These are phyloP conservation scores for Aphodius sticticus DNA, from an alignment of 2,888 invertebrate genomes.

Conservation along the genomic window DNA sequence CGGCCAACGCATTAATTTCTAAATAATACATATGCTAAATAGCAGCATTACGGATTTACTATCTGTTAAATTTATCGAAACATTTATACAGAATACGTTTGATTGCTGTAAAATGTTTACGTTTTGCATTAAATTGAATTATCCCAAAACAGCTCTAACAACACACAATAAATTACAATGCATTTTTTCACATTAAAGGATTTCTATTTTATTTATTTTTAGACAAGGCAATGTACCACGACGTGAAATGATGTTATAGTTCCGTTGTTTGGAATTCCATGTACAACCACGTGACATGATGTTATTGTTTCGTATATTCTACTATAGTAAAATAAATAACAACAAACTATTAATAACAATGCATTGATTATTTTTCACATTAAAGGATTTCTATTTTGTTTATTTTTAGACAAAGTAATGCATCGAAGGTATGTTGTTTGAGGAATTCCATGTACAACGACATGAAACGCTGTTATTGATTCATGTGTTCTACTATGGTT, in stretches of 20 bases:
- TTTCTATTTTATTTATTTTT: background rate
- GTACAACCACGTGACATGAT: background rate
- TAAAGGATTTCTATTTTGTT: too few species aligned
- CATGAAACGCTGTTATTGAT: too few species aligned
- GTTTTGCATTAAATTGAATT: conserved; percentile 21
- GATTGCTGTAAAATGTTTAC: conserved; percentile 21
- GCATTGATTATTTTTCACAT: too few species aligned
- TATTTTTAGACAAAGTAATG: too few species aligned
- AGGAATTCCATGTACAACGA: too few species aligned
- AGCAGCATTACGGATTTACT: conserved; percentile 27
- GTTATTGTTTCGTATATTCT: too few species aligned
- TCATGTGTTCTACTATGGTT: too few species aligned
- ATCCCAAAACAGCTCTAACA: background rate
- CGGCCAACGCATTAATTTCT: conserved; percentile 15
- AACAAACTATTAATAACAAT: too few species aligned
- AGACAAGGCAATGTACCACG: too few species aligned
- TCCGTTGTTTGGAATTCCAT: background rate
- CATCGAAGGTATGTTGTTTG: too few species aligned
- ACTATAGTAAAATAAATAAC: too few species aligned
- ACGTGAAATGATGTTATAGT: too few species aligned
- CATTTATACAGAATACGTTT: conserved; percentile 23
- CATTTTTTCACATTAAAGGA: background rate
- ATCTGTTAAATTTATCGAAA: conserved; percentile 24
- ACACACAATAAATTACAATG: background rate
- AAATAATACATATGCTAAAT: conserved; percentile 25